Evolutionary conservation across 2,797 vertebrate genomes (phyloP).

Genomic region (Myripristis jacobus): DNA sequence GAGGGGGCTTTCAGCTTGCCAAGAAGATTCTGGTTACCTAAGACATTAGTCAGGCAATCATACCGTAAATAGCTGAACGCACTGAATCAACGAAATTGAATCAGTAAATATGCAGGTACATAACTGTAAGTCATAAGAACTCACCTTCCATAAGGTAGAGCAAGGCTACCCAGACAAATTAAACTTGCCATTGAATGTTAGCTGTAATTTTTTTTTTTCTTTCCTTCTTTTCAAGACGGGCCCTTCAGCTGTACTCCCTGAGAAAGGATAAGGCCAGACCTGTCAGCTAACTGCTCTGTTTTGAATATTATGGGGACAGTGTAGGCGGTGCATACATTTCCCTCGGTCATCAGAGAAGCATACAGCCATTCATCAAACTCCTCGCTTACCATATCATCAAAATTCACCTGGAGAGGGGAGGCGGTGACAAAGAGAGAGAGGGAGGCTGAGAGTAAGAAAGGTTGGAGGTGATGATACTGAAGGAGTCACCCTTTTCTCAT

Average conservation of each 20-base stretch:
- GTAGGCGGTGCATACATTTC: constrained; percentile 39
- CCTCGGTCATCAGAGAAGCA: constrained; percentile 43
- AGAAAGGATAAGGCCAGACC: constrained; percentile 36
- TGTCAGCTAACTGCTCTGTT: constrained; percentile 41
- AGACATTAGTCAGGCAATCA: neutral
- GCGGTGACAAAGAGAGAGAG: constrained; percentile 11
- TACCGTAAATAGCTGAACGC: neutral
- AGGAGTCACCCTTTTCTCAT: constrained; percentile 2
- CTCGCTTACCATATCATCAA: constrained; percentile 40
- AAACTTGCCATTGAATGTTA: neutral
- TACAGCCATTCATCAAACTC: constrained; percentile 67
- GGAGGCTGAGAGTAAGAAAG: neutral
- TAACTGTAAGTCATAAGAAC: neutral
- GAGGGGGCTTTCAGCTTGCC: too few relatives aligned
- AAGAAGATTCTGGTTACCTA: too few relatives aligned
- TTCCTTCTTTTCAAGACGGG: constrained; percentile 1
- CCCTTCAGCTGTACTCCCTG: constrained; percentile 22
- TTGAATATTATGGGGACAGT: constrained; percentile 48
- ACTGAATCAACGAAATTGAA: neutral
- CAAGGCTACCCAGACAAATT: constrained; percentile 24
- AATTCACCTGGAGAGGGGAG: constrained; percentile 38
- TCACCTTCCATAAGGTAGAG: constrained; percentile 5
- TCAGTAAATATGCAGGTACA: neutral
- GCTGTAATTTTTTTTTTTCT: neutral
- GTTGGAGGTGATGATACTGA: neutral